Base-by-base conservation (phyloP, 2,888 invertebrate species). In the Acrobasis consociella region DNA sequence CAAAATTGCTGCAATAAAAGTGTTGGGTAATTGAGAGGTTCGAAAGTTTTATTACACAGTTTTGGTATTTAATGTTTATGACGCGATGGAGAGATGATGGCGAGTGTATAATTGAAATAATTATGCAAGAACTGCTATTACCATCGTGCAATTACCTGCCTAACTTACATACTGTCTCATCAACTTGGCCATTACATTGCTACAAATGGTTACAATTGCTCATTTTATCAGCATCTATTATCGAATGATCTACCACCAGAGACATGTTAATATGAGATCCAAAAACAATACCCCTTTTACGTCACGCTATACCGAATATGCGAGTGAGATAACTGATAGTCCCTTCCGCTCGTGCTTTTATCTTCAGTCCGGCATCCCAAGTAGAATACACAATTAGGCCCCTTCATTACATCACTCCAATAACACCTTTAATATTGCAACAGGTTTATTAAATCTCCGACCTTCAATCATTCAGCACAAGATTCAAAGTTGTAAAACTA, bases 331-430 rank as follows among this genome's bases (percentile, higher is more conserved):
- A 78, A 67, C 71, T 69, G 69, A 59, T 72, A 70, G 72, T 68
- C 69, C 70, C 76, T 80, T 78, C 79, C 82, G 77, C 78, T 78
- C 69, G 71, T 77, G 80, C 82, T 81, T 87, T 85, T 85, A 87
- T 87, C 85, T 87, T 78, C 74, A 79, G 75, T 69, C 77, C 67
- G 67, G 76, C 81, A 80, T 84, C 81, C 85, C 87, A 82, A 83
- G 82, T 76, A 83, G 89, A 89, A 91, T 91, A 87, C 82, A 89
- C 88, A 91, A 91, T 91, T 91, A 91, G 87, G 83, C 78, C 85
- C 88, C 89, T 89, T 89, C 90, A 89, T 91, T 90, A 90, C 89
- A 89, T 87, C 88, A 89, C 87, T 90, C 84, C 83, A 89, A 89
- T 89, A 90, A 89, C 89, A 91, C 90, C 89, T 90, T 86, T 85